Evolutionary conservation across 2,888 invertebrate species (phyloP).

Genomic region (Heliconius ismenius): DNA sequence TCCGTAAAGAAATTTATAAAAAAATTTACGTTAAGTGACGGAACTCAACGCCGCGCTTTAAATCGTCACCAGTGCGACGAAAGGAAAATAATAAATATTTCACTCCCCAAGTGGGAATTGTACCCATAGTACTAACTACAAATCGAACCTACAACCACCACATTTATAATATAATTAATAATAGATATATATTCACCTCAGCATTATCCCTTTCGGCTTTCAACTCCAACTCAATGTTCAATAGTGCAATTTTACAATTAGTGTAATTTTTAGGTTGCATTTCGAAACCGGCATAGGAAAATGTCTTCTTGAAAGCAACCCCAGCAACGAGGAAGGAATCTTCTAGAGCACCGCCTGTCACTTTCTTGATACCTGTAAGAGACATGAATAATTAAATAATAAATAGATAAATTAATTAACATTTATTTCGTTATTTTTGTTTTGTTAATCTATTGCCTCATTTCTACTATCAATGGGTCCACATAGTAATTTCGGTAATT

Average conservation of each 20-base stretch:
- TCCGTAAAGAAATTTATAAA: no score
- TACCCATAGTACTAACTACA: no score
- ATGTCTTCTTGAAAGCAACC: conserved; percentile 99
- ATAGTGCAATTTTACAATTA: conserved; percentile 95
- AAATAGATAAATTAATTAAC: no score
- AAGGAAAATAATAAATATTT: not conserved
- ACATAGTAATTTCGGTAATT: conserved; percentile 20
- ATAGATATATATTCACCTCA: conserved; percentile 80
- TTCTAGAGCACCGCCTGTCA: conserved; percentile 89
- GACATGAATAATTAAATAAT: not conserved
- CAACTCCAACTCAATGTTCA: conserved; percentile 98
- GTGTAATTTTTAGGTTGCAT: conserved; percentile 98
- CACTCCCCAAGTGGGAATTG: not conserved
- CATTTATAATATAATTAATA: not conserved
- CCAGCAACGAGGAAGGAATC: conserved; percentile 96
- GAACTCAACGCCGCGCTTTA: not conserved
- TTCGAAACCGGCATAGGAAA: conserved; percentile 99
- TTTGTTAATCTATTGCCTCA: not conserved
- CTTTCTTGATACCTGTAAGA: conserved; percentile 92
- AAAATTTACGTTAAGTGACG: no score
- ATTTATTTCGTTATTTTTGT: no score
- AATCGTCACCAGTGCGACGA: not conserved
- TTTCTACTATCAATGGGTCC: not conserved
- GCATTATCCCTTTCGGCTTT: conserved; percentile 99
- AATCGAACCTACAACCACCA: no score